A percentile compares a stretch with the other conserved stretches of the same genome.
These are phyloP conservation scores for Ylistrum balloti DNA, from an alignment of 1,140 invertebrate genomes.

Conservation along the genomic window DNA sequence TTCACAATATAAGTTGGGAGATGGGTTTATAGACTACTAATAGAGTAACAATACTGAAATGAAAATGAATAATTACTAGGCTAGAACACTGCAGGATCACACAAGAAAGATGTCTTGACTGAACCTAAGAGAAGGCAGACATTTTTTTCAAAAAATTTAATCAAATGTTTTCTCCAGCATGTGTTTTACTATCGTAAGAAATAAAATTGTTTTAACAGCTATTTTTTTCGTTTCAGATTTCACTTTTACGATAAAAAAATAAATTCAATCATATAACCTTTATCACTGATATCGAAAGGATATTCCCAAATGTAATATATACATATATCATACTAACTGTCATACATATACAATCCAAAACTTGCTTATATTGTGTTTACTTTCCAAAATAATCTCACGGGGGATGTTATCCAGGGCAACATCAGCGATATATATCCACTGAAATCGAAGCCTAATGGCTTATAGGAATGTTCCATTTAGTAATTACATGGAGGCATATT, in stretches of 20 bases:
- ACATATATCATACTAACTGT: not conserved
- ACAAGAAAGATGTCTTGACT: not conserved
- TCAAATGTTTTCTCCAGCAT: not conserved
- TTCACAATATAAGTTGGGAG: too few species aligned
- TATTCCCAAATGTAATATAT: not conserved
- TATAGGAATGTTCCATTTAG: constrained; percentile 34
- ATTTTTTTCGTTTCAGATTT: constrained; percentile 4
- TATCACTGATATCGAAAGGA: not conserved
- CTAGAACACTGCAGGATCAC: not conserved
- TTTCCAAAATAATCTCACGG: constrained; percentile 1
- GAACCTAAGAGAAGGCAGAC: not conserved
- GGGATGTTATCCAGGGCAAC: constrained; percentile 2
- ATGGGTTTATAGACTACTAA: too few species aligned
- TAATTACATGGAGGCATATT: not conserved
- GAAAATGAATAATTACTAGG: not conserved
- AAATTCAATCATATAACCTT: not conserved
- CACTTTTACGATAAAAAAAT: not conserved
- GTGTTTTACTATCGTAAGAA: not conserved
- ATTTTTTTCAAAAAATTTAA: not conserved
- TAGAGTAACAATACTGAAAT: too few species aligned
- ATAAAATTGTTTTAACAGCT: not conserved
- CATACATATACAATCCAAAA: not conserved
- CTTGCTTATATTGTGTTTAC: not conserved
- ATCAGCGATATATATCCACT: not conserved
- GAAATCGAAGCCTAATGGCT: constrained; percentile 25